Percentiles rank a stretch among this genome's conserved stretches.
phyloP scores from a whole-genome alignment of 2,888 invertebrate species.

The Dryocosmus kuriphilus region DNA sequence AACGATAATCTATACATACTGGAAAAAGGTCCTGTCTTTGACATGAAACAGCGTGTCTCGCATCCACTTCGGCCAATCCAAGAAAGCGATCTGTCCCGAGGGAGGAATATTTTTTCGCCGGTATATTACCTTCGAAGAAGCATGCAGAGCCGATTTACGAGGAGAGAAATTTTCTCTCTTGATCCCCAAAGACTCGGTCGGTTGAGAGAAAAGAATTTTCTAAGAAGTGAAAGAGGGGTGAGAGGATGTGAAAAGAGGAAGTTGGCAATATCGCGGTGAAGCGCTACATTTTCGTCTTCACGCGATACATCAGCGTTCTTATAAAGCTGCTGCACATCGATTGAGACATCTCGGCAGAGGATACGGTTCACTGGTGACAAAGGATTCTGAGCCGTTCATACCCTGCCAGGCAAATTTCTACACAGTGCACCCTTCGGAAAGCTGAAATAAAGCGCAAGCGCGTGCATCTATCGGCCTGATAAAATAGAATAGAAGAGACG shows the following conservation, averaged over 20 bases:
- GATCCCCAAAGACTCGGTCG: constrained; percentile 36
- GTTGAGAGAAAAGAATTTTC: constrained; percentile 50
- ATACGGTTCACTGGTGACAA: constrained; percentile 47
- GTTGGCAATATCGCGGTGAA: constrained; percentile 59
- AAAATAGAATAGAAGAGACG: constrained; percentile 7
- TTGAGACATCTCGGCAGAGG: constrained; percentile 39
- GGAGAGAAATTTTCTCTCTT: constrained; percentile 49
- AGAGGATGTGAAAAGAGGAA: constrained; percentile 52
- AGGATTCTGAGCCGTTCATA: constrained; percentile 45
- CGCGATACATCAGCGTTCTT: constrained; percentile 61
- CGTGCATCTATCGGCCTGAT: constrained; percentile 2
- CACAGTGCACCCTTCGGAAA: constrained; percentile 8
- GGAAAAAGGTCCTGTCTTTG: constrained; percentile 42
- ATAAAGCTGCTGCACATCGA: constrained; percentile 54
- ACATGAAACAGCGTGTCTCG: constrained; percentile 48
- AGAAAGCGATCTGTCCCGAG: constrained; percentile 56
- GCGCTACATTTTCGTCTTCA: constrained; percentile 60
- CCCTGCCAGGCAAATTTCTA: constrained; percentile 43
- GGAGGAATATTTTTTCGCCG: constrained; percentile 55
- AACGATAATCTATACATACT: constrained; percentile 24
- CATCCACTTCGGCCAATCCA: constrained; percentile 49
- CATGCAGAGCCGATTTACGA: constrained; percentile 43
- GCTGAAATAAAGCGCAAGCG: neutral
- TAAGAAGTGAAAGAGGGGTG: constrained; percentile 28
- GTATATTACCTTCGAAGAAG: constrained; percentile 50